Base-by-base conservation (phyloP, 2,888 invertebrate genomes). In the Tenthredo amoena region DNA sequence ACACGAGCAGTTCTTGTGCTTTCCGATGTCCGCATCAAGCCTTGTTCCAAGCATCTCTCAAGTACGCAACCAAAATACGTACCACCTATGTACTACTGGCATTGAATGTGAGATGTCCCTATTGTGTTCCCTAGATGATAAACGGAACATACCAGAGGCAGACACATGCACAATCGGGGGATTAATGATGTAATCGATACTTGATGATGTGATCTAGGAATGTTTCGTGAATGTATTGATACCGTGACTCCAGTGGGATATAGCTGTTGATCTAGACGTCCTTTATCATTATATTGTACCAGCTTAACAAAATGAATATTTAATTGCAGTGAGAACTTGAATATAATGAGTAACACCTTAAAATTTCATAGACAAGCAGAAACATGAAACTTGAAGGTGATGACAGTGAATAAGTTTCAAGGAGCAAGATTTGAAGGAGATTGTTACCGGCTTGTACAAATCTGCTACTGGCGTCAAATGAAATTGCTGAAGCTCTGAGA, bases 381-480 rank as follows among this genome's bases (percentile, higher is more conserved):
- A 68, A 6, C 34, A 68, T 34, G 43, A 72, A 72, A 72, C n/a
- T 72, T 43, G 72, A 72, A 72, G 43, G n/a, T 40, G 18, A 72
- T 18, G 50, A 50, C 47, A 31, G 31, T 77, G 6, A 50, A 40
- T 55, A 55, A 77, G 77, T 50, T 47, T 55, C n/a, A 15, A 77
- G 77, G 5, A 50, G 47, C 50, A 18, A 77, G 21, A 31, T 77
- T 77, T 34, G 50, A 77, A 50, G 15, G 7, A n/a, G 50, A 77
- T 55, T 77, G 34, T 55, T 77, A 77, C 77, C n/a, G 31, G 18
- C 34, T 77, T 55, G 34, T 68, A 55, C 15, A 47, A 76, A 77
- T 77, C 77, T 77, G 77, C 47, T 31, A 31, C 31, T 77, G 77
- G 55, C 77, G n/a, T 55, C 50, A 34, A 77, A 40, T 55, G 31